Evolutionary conservation across 1,140 invertebrate species (phyloP), one percentile per base, ranked within the genome.

Genomic region (Drosophila watanabei): DNA sequence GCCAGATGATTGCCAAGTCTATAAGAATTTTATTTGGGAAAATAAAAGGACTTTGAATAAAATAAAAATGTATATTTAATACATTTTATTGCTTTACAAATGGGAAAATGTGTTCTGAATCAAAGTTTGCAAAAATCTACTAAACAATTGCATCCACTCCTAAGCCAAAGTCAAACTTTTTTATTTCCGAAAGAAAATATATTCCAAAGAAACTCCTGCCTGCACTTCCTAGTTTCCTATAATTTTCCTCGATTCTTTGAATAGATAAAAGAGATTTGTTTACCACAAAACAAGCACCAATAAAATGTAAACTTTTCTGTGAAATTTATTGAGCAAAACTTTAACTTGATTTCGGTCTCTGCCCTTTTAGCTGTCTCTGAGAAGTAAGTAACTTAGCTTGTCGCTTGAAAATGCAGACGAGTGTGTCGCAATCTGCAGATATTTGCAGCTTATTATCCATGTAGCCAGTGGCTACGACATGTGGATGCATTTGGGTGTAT

Each of bases 401-500:
- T 39, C 41, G 30, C 32, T 49, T 41, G 16, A 57, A 51, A 58
- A 72, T 62, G 68, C 80, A 79, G 51, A 87, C 61, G 73, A 65
- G 79, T 52, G 58, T 72, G 69, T 80, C 66, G 83, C 69, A 78
- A 78, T 24, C 45, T 51, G 65, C 45, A 71, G 52, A 71, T 73
- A 73, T 61, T 32, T 82, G 57, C 33, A 48, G 48, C 54, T 82
- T 81, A 80, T 82, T 82, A 75, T 54, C 41, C 72, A 49, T 66
- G 61, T 51, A 58, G 79, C 60, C 61, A 24, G 32, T 20, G 52
- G 33, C 57, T 62, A 32, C 61, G 64, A 65, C 78, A 81, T 87
- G 79, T 64, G 76, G 78, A 79, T 84, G 73, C 80, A 80, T 75
- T 78, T 68, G 59, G 43, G 24, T 88, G 85, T 85, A 69, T 64